Conservation (phyloP, 2,113 vertebrate species). For the Passerina amoena region DNA sequence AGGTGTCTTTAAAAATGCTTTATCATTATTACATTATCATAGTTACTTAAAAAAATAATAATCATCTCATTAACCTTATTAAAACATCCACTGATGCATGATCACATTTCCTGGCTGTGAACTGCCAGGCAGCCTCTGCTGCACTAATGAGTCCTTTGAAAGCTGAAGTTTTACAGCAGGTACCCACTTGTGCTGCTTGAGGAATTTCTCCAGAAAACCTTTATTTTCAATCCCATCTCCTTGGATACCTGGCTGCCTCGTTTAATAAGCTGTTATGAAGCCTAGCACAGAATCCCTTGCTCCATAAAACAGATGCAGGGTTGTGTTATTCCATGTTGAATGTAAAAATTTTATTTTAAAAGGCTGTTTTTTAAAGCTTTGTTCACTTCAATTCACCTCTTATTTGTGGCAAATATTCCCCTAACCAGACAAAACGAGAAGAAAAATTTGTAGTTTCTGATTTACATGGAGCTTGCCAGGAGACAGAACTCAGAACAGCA, state of each 20-base stretch:
- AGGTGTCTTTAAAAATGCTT: neutral
- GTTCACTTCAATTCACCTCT: neutral
- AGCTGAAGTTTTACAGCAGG: neutral
- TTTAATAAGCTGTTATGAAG: slow-evolving; percentile 27
- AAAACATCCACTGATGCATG: neutral
- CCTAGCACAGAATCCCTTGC: neutral
- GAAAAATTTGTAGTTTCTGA: neutral
- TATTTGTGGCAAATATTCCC: neutral
- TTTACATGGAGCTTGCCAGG: neutral
- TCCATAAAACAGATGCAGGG: neutral
- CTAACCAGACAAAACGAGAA: neutral
- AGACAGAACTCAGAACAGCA: neutral
- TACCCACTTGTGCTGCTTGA: neutral
- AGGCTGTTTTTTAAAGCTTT: neutral
- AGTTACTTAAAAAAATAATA: slow-evolving; percentile 24
- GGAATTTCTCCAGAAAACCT: neutral
- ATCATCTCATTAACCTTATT: slow-evolving; percentile 48
- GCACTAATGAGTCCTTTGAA: slow-evolving; percentile 17
- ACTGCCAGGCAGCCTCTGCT: neutral
- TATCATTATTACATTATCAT: neutral
- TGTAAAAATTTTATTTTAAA: neutral
- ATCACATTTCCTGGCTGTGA: neutral
- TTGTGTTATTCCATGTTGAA: neutral
- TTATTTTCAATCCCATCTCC: slow-evolving; percentile 6
- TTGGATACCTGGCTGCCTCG: neutral